These are phyloP conservation scores for Tarsius wallacei DNA, from an alignment of 2,797 vertebrate species.

Conservation along the genomic window DNA sequence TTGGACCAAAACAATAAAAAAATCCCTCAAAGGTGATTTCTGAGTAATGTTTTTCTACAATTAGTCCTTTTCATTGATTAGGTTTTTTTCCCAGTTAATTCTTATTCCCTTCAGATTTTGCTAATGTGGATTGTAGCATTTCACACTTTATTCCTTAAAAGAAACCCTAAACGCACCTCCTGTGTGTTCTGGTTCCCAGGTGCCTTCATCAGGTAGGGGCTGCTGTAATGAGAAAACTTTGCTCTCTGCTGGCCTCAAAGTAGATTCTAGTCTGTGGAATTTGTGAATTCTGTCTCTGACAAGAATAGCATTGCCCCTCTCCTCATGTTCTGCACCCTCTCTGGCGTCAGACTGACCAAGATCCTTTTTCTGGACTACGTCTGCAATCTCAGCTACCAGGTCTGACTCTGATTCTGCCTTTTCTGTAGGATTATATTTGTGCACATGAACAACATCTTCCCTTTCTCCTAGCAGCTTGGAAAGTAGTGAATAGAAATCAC, in stretches of 20 bases:
- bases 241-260: slow-evolving; percentile 93
- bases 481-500: slow-evolving; percentile 98
- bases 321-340: slow-evolving; percentile 90
- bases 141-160: slow-evolving; percentile 79
- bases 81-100: slow-evolving; percentile 44
- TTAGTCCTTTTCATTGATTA: background rate
- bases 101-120: slow-evolving; percentile 92
- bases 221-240: slow-evolving; percentile 89
- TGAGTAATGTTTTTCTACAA: background rate
- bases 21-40: background rate
- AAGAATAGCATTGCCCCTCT: slow-evolving; percentile 93
- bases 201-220: slow-evolving; percentile 89
- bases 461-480: slow-evolving; percentile 97
- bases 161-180: slow-evolving; percentile 95
- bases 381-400: slow-evolving; percentile 96
- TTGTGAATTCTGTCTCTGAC: slow-evolving; percentile 97
- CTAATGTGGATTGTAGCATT: slow-evolving; percentile 86
- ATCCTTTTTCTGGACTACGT: slow-evolving; percentile 96
- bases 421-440: slow-evolving; percentile 94
- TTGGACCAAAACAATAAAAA: background rate
- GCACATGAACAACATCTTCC: slow-evolving; percentile 94
- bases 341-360: slow-evolving; percentile 91
- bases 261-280: slow-evolving; percentile 96
- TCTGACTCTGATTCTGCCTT: slow-evolving; percentile 94
- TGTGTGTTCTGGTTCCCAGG: slow-evolving; percentile 89